These are phyloP conservation scores for Buathra laborator DNA, from an alignment of 2,888 invertebrate genomes.

Conservation along the genomic window DNA sequence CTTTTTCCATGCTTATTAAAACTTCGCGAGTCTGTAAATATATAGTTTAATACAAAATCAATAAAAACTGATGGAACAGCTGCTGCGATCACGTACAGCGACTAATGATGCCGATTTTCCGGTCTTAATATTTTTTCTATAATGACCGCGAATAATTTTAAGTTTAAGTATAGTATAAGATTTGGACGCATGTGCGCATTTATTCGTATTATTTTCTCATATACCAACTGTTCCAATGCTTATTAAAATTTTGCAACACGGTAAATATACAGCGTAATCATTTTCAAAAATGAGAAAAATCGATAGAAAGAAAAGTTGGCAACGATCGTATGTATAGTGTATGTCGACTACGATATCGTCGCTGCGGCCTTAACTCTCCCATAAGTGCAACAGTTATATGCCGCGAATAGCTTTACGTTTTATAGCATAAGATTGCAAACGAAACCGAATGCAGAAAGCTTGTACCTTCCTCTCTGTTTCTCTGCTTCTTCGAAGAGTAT, in stretches of 20 bases:
- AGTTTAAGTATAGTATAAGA: background rate
- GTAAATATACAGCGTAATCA: too few relatives aligned
- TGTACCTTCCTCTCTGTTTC: constrained; percentile 42
- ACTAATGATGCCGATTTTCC: background rate
- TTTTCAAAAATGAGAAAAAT: background rate
- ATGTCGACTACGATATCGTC: background rate
- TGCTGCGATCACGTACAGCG: background rate
- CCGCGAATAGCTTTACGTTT: constrained; percentile 14
- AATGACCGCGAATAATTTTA: background rate
- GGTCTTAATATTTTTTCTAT: too few relatives aligned
- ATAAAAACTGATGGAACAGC: background rate
- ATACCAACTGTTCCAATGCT: background rate
- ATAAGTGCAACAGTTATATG: constrained; percentile 3
- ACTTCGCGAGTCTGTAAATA: background rate
- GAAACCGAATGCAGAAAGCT: constrained; percentile 62
- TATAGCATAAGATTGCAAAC: constrained; percentile 21
- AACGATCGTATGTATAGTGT: background rate
- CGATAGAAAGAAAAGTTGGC: background rate
- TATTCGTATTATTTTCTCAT: background rate
- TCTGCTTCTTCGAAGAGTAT: constrained; percentile 11
- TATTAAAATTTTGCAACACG: too few relatives aligned
- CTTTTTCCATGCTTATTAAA: too few relatives aligned
- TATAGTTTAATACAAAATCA: background rate
- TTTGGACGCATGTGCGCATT: background rate
- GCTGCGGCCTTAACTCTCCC: background rate